Conservation (phyloP, 1,140 invertebrate species). For the Araneus ventricosus region DNA sequence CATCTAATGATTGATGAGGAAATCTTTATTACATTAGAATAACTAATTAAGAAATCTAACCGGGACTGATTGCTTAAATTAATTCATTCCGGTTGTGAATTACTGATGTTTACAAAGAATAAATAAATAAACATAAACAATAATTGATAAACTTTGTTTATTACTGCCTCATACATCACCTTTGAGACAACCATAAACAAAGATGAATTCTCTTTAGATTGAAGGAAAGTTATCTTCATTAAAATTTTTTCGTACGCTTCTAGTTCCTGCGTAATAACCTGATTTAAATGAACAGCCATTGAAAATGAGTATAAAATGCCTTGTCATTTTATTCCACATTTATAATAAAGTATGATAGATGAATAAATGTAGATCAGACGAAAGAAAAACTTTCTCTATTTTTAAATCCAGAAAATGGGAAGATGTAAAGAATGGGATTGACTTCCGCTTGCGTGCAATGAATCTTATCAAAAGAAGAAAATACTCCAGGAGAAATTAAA, state of each 20-base stretch:
- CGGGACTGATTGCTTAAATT: background rate
- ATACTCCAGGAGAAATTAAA: too few relatives aligned
- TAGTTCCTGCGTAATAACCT: background rate
- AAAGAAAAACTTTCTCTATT: too few relatives aligned
- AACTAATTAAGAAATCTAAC: background rate
- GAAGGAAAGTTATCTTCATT: background rate
- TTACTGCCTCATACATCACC: background rate
- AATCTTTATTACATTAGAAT: background rate
- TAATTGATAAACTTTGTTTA: background rate
- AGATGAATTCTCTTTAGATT: background rate
- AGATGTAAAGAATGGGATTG: too few relatives aligned
- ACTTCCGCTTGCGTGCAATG: too few relatives aligned
- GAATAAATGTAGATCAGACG: too few relatives aligned
- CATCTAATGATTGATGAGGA: background rate
- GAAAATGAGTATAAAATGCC: too few relatives aligned
- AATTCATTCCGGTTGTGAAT: background rate
- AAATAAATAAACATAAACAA: too few relatives aligned
- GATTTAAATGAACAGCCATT: background rate
- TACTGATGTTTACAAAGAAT: background rate
- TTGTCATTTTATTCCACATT: too few relatives aligned
- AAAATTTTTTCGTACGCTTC: background rate
- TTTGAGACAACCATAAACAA: background rate
- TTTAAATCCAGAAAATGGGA: too few relatives aligned
- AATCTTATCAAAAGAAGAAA: too few relatives aligned
- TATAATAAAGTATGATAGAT: too few relatives aligned